phyloP scores from a whole-genome alignment of 2,797 vertebrate genomes.

The Platalea minor region DNA sequence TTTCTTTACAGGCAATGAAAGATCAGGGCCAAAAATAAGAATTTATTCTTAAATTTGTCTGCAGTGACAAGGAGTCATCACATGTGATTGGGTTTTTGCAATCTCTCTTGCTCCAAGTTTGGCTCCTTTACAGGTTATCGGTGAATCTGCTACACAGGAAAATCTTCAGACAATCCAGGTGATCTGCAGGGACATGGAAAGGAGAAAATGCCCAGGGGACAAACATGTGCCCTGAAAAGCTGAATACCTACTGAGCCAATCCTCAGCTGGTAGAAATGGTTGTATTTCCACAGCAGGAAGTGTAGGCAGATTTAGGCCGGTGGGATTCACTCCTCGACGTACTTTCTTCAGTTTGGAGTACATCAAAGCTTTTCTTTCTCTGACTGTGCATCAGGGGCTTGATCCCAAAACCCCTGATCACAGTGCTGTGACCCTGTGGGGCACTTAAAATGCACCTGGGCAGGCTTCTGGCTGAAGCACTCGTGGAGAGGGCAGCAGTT shows the following conservation, averaged over 20 bases:
- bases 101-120: neutral
- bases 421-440: neutral
- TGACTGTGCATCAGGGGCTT: fast-evolving
- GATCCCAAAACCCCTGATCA: neutral
- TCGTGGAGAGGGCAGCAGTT: fast-evolving
- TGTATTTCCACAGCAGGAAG: neutral
- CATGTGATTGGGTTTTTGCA: neutral
- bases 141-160: neutral
- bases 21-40: neutral
- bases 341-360: neutral
- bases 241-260: neutral
- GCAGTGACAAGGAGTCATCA: neutral
- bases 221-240: neutral
- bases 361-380: neutral
- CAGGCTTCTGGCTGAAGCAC: neutral
- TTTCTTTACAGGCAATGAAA: neutral
- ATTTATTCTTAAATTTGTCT: neutral
- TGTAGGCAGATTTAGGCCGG: neutral
- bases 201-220: neutral
- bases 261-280: neutral
- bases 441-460: neutral
- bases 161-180: neutral
- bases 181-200: neutral
- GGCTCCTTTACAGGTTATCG: constrained; percentile 11
- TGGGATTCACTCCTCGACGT: neutral